Conservation (phyloP, 2,113 vertebrate genomes). For the Pluvialis apricaria region DNA sequence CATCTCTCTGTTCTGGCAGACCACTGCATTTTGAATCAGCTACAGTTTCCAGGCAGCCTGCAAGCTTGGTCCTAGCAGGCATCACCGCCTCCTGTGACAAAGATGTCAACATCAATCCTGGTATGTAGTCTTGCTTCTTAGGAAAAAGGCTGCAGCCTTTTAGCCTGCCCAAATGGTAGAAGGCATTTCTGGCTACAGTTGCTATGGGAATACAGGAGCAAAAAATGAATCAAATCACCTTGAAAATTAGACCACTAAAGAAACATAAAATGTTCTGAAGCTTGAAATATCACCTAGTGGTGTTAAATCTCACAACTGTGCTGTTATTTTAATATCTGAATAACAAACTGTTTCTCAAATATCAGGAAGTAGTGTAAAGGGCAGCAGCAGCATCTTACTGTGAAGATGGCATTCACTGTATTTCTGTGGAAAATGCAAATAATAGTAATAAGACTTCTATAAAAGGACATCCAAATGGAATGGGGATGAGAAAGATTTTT, state of each 20-base stretch:
- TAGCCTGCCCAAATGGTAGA: neutral
- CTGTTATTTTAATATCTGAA: neutral
- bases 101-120: neutral
- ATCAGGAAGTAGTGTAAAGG: neutral
- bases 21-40: neutral
- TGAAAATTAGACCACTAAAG: neutral
- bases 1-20: neutral
- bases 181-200: conserved; percentile 1
- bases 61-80: neutral
- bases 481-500: neutral
- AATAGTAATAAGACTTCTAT: neutral
- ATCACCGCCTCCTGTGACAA: neutral
- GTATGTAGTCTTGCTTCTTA: neutral
- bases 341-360: neutral
- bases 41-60: neutral
- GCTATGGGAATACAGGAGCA: neutral
- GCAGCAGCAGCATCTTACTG: neutral
- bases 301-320: neutral
- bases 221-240: neutral
- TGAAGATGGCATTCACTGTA: neutral
- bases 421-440: neutral
- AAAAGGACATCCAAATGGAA: neutral
- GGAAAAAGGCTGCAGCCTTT: neutral
- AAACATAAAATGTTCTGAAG: conserved; percentile 4
- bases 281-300: conserved; percentile 16